Conservation (phyloP, 2,113 vertebrate genomes). For the Cryptotis parvus region DNA sequence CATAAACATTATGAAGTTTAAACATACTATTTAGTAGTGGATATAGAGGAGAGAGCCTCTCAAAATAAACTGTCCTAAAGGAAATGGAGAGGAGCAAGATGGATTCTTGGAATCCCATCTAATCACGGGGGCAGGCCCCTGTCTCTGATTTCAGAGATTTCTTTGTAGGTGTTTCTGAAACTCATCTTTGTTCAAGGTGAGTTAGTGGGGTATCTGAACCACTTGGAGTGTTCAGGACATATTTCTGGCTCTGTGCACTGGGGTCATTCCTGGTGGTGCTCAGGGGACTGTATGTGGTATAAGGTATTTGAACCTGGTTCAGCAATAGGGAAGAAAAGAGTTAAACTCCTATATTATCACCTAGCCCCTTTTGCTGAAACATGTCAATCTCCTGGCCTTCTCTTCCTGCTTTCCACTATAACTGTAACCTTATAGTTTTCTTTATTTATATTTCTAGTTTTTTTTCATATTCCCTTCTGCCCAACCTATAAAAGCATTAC, state of each 20-base stretch:
- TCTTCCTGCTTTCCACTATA: not conserved
- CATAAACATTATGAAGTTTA: constrained; percentile 55
- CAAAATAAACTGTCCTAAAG: not conserved
- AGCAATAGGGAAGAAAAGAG: no score
- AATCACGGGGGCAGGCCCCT: not conserved
- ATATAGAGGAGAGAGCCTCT: not conserved
- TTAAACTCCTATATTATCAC: no score
- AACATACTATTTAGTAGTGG: constrained; percentile 2
- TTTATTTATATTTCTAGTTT: not conserved
- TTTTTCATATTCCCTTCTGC: not conserved
- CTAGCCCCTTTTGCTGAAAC: not conserved
- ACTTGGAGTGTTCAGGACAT: no score
- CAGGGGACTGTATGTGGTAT: no score
- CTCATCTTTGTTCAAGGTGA: no score
- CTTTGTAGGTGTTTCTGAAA: not conserved
- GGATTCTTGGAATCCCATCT: not conserved
- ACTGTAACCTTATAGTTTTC: not conserved
- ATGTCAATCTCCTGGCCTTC: not conserved
- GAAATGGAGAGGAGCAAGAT: not conserved
- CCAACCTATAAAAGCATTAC: not conserved
- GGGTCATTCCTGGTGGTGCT: no score
- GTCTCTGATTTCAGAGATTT: not conserved
- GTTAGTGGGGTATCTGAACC: no score
- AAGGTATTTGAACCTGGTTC: no score
- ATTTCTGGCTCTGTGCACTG: no score